Evolutionary conservation across 2,797 vertebrate genomes (phyloP).

Genomic region (Spea hammondii): DNA sequence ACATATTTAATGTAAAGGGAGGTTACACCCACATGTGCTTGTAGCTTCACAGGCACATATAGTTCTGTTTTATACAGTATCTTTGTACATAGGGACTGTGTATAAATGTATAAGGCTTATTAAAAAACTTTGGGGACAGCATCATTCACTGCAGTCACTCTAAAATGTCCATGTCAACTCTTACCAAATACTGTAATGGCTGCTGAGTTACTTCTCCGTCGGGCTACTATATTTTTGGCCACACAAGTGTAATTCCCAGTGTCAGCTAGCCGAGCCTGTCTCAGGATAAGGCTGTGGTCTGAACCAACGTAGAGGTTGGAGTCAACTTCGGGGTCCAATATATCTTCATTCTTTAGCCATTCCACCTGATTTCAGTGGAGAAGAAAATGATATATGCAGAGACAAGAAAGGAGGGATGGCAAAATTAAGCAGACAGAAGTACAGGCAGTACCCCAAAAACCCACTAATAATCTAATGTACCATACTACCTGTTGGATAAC

Average conservation of each 20-base stretch:
- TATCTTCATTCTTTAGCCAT: slow-evolving; percentile 93
- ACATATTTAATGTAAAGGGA: too few species aligned
- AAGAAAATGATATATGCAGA: background rate
- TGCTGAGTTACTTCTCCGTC: slow-evolving; percentile 87
- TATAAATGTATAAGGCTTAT: background rate
- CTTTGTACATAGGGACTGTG: too few species aligned
- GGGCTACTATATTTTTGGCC: slow-evolving; percentile 97
- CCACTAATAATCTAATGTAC: background rate
- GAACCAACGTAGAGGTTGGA: slow-evolving; percentile 89
- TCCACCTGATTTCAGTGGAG: slow-evolving; percentile 75
- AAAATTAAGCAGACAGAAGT: background rate
- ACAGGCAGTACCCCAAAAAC: background rate
- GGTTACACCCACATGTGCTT: background rate
- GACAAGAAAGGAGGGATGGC: background rate
- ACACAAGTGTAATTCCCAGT: slow-evolving; percentile 98
- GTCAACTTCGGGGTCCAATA: slow-evolving; percentile 86
- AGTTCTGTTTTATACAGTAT: too few species aligned
- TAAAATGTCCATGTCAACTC: slow-evolving; percentile 12
- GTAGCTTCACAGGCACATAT: too few species aligned
- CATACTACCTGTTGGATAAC: too few species aligned
- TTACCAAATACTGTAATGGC: slow-evolving; percentile 90
- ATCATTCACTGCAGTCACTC: too few species aligned
- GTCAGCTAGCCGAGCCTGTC: slow-evolving; percentile 90
- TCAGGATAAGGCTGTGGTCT: slow-evolving; percentile 94
- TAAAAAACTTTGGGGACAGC: background rate